Evolutionary conservation across 2,113 vertebrate species (phyloP), one percentile per base, ranked within the genome.

Genomic region (Nothocercus julius): DNA sequence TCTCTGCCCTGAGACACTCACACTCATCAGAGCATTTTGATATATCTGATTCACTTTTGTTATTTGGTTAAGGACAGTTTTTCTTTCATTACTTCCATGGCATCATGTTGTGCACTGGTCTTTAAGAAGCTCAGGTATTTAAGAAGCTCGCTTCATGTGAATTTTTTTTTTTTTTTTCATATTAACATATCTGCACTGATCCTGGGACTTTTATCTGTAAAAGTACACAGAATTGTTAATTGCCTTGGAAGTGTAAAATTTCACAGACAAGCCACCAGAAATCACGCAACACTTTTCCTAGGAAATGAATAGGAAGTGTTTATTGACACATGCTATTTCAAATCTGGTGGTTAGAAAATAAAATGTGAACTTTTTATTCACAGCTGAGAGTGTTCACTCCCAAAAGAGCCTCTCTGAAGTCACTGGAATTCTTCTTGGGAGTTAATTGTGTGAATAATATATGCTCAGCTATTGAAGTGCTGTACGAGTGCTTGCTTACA

Each of bases 121-220:
- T 58, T 20, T 61, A 67, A 51, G 81, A 66, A 68, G 47, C 34
- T 88, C 80, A 53, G 45, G 38, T 51, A 68, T 66, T 85, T 2
- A 49, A 49, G 21, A 11, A 22, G 49, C 81, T 85, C 75, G 36
- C 36, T 36, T 36, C 36, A 36, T 36, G 36, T 36, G 36, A 36
- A 7, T 36, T 36, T 36, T 36, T 36, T 36, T 36, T 36, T 36
- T 36, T 86, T 87, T 92, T 32, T 18, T 30, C 28, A 18, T 53
- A 67, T 70, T 78, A 81, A 94, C 77, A 93, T 69, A 95, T 85
- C 61, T 80, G 85, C 40, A 66, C 21, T 22, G 10, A 22, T 49
- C 49, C 0, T 3, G 21, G 10, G 32, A 42, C 70, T 93, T 89
- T 58, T n/a, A 13, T n/a, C 81, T 83, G 28, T 25, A 38, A 17